phyloP scores from a whole-genome alignment of 2,888 invertebrate genomes.

The Agrochola litura region DNA sequence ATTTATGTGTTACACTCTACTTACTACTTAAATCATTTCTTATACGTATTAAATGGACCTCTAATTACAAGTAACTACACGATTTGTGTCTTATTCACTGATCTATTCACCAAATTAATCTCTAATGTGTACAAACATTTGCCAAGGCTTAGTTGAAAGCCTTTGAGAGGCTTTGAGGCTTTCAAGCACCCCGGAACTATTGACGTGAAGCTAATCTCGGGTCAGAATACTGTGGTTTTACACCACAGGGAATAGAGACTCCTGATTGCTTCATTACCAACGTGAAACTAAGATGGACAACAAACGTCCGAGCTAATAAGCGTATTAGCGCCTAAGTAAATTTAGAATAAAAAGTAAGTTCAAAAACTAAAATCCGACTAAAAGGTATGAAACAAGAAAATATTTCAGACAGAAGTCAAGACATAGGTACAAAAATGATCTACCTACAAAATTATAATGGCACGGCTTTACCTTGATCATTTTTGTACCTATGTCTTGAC shows the following conservation, averaged over 20 bases:
- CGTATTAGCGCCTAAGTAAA: neutral
- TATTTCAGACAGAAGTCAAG: too few species aligned
- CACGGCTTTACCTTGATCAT: too few species aligned
- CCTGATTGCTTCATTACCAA: neutral
- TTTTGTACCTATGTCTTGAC: too few species aligned
- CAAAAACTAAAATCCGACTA: too few species aligned
- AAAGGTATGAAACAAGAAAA: too few species aligned
- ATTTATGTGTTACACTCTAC: too few species aligned
- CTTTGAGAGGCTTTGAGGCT: slow-evolving; percentile 20
- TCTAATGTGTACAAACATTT: neutral
- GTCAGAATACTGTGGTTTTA: slow-evolving; percentile 15
- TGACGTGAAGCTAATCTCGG: slow-evolving; percentile 9
- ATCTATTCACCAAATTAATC: neutral
- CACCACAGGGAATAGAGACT: neutral
- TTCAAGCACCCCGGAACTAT: neutral
- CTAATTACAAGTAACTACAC: neutral
- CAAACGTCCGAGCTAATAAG: neutral
- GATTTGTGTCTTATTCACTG: neutral
- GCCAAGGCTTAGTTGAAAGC: neutral
- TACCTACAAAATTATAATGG: too few species aligned
- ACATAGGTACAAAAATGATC: too few species aligned
- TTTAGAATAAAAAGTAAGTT: too few species aligned
- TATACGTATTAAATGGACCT: too few species aligned
- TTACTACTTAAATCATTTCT: too few species aligned
- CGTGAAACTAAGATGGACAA: neutral